These are phyloP conservation scores for Phorcus lineatus DNA, from an alignment of 2,888 invertebrate genomes.

Conservation along the genomic window DNA sequence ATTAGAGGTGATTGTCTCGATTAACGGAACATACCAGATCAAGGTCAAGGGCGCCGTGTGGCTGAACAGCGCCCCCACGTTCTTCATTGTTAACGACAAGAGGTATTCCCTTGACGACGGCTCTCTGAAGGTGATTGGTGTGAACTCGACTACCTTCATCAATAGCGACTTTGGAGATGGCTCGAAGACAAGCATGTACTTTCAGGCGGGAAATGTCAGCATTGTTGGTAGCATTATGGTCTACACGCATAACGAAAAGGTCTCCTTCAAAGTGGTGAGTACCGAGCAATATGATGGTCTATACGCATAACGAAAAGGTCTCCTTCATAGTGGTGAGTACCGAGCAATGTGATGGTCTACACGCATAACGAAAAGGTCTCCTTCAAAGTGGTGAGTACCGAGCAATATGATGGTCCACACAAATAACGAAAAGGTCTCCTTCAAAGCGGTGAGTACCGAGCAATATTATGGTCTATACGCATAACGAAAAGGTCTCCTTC, in stretches of 20 bases:
- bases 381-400: too few relatives aligned
- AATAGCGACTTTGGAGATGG: neutral
- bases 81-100: slow-evolving; percentile 44
- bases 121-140: slow-evolving; percentile 35
- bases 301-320: too few relatives aligned
- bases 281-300: neutral
- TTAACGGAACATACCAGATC: slow-evolving; percentile 42
- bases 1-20: slow-evolving; percentile 17
- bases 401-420: too few relatives aligned
- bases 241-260: neutral
- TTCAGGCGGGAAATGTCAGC: slow-evolving; percentile 17
- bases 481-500: too few relatives aligned
- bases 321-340: too few relatives aligned
- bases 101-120: slow-evolving; percentile 43
- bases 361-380: too few relatives aligned
- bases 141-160: slow-evolving; percentile 3
- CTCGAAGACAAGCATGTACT: slow-evolving; percentile 3
- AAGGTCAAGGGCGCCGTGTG: slow-evolving; percentile 36
- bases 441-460: too few relatives aligned
- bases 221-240: slow-evolving; percentile 24
- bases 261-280: slow-evolving; percentile 33
- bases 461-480: too few relatives aligned
- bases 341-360: too few relatives aligned
- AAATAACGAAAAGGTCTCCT: too few relatives aligned
- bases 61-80: slow-evolving; percentile 50